Base-by-base conservation (phyloP, 2,888 invertebrate species). In the Cenopis cana region DNA sequence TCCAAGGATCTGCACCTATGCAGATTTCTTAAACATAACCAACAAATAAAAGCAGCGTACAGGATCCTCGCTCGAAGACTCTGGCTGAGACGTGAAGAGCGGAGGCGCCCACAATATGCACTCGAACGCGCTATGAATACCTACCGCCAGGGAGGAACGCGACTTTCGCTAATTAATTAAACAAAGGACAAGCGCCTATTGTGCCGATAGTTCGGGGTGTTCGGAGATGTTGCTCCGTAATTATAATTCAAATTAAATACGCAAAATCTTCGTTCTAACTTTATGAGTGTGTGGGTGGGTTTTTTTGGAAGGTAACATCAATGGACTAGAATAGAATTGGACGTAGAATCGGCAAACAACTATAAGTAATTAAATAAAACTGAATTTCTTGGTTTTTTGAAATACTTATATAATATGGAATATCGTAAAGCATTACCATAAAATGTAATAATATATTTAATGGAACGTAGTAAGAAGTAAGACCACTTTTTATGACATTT, bases 81-180 rank as follows among this genome's bases (percentile, higher is more conserved):
- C 92, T 93, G 93, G 82, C 81, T 79, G 81, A 84, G 93, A 93
- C 93, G 82, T 93, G 86, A 86, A 93, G 93, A 86, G 91, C 79
- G 77, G 87, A 86, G 87, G 83, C 85, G 83, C 88, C 87, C 90
- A 94, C 91, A 94, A 94, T 94, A 94, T 94, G 94, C 94, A 94
- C 94, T 93, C 87, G 82, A 93, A 80, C 84, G 82, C 83, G 86
- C 89, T 86, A 89, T 87, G 89, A 89, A 90, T 89, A 89, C 85
- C 87, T 86, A 85, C 82, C 69, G 73, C 78, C 90, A 89, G 91
- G 85, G 90, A 73, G 82, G 90, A 76, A 85, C 75, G 80, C 78
- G 80, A 81, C 77, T 81, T 81, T 85, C 81, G 82, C 85, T 87
- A 82, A 85, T 86, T 86, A 86, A 86, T 85, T 82, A 82, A 82